phyloP scores from a whole-genome alignment of 23 tunicate species.

The Diplosoma virens region DNA sequence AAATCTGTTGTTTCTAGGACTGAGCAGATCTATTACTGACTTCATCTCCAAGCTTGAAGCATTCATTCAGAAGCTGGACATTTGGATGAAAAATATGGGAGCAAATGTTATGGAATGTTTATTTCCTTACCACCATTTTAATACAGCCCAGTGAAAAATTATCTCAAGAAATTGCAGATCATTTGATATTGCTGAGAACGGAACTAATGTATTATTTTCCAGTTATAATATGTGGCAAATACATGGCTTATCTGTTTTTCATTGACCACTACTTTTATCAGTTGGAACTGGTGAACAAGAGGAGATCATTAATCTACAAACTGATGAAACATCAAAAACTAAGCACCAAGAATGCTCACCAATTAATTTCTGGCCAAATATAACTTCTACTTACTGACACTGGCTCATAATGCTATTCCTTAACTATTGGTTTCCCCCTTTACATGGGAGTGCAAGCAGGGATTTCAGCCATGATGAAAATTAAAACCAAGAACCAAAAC shows the following conservation, averaged over 20 bases:
- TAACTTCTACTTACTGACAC: too few relatives aligned
- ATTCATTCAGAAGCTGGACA: slow-evolving; percentile 17
- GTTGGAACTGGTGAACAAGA: too few relatives aligned
- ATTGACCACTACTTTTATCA: too few relatives aligned
- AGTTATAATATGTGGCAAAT: slow-evolving; percentile 8
- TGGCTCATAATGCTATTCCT: too few relatives aligned
- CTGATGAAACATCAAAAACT: too few relatives aligned
- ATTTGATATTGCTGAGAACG: background rate
- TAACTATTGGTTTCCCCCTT: too few relatives aligned
- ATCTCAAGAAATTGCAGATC: slow-evolving; percentile 4
- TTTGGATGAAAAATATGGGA: slow-evolving; percentile 55
- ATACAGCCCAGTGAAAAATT: background rate
- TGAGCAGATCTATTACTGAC: slow-evolving; percentile 25
- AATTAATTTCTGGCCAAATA: too few relatives aligned
- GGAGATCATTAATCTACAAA: too few relatives aligned
- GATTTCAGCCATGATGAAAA: too few relatives aligned
- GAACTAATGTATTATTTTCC: slow-evolving; percentile 38
- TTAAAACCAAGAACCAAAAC: too few relatives aligned
- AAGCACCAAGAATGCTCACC: too few relatives aligned
- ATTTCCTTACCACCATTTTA: background rate
- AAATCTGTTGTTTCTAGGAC: slow-evolving; percentile 43
- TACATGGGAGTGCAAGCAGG: too few relatives aligned
- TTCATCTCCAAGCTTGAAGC: slow-evolving; percentile 24
- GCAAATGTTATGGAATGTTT: slow-evolving; percentile 49
- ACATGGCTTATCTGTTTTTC: slow-evolving; percentile 9